Conservation (phyloP, 2,888 invertebrate genomes). For the Sinotaia quadrata region DNA sequence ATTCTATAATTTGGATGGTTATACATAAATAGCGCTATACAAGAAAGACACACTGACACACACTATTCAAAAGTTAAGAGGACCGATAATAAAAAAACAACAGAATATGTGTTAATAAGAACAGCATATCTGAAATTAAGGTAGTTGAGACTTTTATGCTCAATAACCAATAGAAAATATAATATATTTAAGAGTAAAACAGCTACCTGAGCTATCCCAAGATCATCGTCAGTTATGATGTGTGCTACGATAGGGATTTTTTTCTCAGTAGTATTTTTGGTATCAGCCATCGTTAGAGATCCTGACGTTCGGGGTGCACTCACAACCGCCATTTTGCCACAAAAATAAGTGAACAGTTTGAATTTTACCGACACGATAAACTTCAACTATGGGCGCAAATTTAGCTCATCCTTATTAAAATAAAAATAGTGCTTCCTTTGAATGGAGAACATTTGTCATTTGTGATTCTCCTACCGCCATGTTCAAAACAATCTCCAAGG, state of each 20-base stretch:
- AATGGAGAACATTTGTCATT: too few species aligned
- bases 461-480: constrained; percentile 32
- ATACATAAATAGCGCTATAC: too few species aligned
- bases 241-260: constrained; percentile 66
- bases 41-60: too few species aligned
- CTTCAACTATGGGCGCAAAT: too few species aligned
- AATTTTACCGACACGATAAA: too few species aligned
- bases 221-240: constrained; percentile 69
- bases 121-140: background rate
- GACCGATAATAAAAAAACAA: background rate
- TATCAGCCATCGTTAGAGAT: background rate
- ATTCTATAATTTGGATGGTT: too few species aligned
- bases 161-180: background rate
- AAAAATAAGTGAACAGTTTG: too few species aligned
- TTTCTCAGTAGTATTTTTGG: constrained; percentile 32
- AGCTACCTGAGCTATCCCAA: constrained; percentile 63
- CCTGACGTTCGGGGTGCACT: constrained; percentile 23
- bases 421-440: too few species aligned
- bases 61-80: too few species aligned
- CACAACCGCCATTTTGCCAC: constrained; percentile 29
- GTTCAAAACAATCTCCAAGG: constrained; percentile 38
- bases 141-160: background rate
- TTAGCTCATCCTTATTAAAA: too few species aligned
- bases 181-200: too few species aligned
- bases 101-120: background rate